Conservation (phyloP, 2,797 vertebrate genomes). For the Hoplostethus atlanticus region DNA sequence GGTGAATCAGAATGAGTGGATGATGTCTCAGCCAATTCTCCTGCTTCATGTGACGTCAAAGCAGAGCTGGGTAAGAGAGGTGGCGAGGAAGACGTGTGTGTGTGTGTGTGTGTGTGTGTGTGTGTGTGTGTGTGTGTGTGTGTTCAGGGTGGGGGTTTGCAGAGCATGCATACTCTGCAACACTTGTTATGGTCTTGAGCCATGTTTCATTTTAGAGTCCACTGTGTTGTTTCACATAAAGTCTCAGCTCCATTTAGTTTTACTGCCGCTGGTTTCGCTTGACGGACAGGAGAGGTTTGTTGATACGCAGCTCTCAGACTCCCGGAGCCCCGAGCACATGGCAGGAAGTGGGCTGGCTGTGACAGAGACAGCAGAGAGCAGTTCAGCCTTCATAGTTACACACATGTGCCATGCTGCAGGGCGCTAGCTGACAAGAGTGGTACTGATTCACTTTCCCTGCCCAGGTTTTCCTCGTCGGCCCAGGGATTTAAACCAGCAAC, state of each 20-base stretch:
- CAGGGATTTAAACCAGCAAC: not conserved
- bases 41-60: conserved; percentile 25
- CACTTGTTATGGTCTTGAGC: too few species aligned
- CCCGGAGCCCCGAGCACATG: not conserved
- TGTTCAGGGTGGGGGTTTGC: too few species aligned
- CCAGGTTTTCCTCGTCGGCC: not conserved
- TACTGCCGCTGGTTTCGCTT: conserved; percentile 12
- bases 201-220: conserved; percentile 15
- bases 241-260: conserved; percentile 35
- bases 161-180: too few species aligned
- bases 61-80: conserved; percentile 2
- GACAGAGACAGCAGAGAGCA: not conserved
- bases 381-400: not conserved
- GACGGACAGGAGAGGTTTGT: not conserved
- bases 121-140: too few species aligned
- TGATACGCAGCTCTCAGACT: not conserved
- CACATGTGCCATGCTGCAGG: too few species aligned
- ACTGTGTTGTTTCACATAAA: conserved; percentile 10
- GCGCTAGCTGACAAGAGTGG: too few species aligned
- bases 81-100: not conserved
- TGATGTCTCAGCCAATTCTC: conserved; percentile 29
- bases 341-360: not conserved
- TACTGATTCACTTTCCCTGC: not conserved
- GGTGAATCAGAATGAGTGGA: conserved; percentile 22
- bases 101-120: conserved; percentile 3